Conservation (phyloP, 1,140 invertebrate species). For the Brachionus koreanus region DNA sequence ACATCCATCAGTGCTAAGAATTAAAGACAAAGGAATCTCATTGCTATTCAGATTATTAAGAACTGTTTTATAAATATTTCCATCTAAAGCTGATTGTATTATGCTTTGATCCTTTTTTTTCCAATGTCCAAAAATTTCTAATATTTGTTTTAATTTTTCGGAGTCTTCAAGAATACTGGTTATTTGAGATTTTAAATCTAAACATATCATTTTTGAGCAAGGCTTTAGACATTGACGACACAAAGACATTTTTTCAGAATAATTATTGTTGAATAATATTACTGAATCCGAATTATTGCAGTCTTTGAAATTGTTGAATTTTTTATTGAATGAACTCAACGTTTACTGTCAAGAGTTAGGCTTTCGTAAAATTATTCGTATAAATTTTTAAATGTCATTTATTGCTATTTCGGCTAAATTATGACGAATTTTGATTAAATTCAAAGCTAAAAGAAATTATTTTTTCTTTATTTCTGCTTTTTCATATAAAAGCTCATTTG, state of each 20-base stretch:
- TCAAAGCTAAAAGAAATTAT: not conserved
- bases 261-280: too few species aligned
- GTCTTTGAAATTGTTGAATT: too few species aligned
- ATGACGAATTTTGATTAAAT: not conserved
- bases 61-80: not conserved
- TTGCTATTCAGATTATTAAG: not conserved
- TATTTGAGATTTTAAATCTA: too few species aligned
- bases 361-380: not conserved
- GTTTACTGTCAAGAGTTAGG: not conserved
- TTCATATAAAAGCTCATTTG: not conserved
- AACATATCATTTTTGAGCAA: too few species aligned
- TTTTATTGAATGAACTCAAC: not conserved
- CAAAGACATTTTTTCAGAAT: too few species aligned
- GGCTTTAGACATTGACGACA: too few species aligned
- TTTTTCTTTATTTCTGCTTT: not conserved
- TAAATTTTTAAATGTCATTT: not conserved
- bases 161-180: too few species aligned
- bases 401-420: not conserved
- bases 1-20: not conserved
- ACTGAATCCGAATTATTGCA: too few species aligned
- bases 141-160: too few species aligned
- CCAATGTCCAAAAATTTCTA: too few species aligned
- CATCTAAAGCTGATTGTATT: not conserved
- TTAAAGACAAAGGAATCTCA: not conserved
- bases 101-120: too few species aligned